Base-by-base conservation (phyloP, 92 coral and sea anemone genomes). In the Muricea muricata region DNA sequence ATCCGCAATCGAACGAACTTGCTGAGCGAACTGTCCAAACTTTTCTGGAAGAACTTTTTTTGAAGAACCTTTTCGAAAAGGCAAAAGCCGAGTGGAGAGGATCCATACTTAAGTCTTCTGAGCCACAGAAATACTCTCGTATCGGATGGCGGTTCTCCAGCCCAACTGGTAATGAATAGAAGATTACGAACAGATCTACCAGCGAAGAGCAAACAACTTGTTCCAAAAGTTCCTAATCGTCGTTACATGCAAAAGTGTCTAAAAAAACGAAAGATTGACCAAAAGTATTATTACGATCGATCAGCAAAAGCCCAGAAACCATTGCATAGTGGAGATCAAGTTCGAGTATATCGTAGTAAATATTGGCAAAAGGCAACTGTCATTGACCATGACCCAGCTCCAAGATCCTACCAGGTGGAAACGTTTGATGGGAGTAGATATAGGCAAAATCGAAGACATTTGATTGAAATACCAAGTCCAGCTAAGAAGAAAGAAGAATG, bases 1-100 rank as follows among this genome's bases (percentile, higher is more conserved):
- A 90, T 26, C 93, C 91, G 15, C 91, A 90, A 70, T 76, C 91
- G 23, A 80, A 90, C 24, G 93, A 91, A 7, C 86, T 90, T 7
- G 88, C 84, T 54, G 91, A 90, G 55, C 35, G 71, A 37, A 73
- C 91, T 42, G 90, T 90, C 30, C 93, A 65, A 77, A 88, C 92
- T n/a, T n/a, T n/a, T n/a, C n/a, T n/a, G n/a, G n/a, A n/a, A n/a
- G n/a, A n/a, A n/a, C n/a, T n/a, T n/a, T n/a, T n/a, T 7, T 85
- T 88, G 30, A 78, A 88, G 37, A 2, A 41, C 35, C 1, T 88
- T 10, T 78, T 84, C 21, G 40, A 77, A 65, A 88, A 88, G 57
- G 73, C 67, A 42, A 32, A 28, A 18, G 81, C n/a, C 69, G 28
- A 21, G 23, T 20, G 61, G 70, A 3, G 80, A 84, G 13, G 89